Conservation (phyloP, 2,797 vertebrate genomes). For the Bothrops alternatus region DNA sequence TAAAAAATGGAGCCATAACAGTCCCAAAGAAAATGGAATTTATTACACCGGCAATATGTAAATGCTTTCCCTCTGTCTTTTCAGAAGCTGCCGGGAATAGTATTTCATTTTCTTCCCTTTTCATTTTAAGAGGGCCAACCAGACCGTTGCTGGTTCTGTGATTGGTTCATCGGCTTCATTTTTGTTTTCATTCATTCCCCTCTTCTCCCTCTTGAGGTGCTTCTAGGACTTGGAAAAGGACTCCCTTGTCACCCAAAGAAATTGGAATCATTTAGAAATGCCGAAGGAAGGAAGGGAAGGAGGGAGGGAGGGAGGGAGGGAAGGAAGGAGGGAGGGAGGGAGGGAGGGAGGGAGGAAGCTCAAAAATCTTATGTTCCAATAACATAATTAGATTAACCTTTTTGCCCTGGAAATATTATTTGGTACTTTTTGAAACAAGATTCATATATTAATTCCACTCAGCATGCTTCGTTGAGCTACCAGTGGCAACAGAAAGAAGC, state of each 20-base stretch:
- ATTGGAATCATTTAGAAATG: not conserved
- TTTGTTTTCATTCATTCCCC: not conserved
- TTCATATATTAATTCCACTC: not conserved
- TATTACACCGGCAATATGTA: not conserved
- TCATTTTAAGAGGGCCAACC: not conserved
- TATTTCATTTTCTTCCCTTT: not conserved
- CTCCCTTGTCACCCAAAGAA: not conserved
- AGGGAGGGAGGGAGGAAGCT: not conserved
- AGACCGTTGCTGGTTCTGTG: not conserved
- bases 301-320: not conserved
- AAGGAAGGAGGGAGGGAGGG: not conserved
- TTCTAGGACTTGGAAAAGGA: not conserved
- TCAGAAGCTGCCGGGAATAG: not conserved
- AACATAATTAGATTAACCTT: not conserved
- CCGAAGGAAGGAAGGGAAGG: no score
- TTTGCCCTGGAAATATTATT: not conserved
- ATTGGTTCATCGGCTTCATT: not conserved
- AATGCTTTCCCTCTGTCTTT: not conserved
- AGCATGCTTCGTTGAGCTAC: not conserved
- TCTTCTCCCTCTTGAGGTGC: not conserved
- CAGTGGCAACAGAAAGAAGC: not conserved
- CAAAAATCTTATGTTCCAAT: not conserved
- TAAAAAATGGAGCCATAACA: not conserved
- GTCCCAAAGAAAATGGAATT: not conserved
- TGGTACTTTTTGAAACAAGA: not conserved